Conservation (phyloP, 2,797 vertebrate species). For the Dendrocincla fuliginosa region DNA sequence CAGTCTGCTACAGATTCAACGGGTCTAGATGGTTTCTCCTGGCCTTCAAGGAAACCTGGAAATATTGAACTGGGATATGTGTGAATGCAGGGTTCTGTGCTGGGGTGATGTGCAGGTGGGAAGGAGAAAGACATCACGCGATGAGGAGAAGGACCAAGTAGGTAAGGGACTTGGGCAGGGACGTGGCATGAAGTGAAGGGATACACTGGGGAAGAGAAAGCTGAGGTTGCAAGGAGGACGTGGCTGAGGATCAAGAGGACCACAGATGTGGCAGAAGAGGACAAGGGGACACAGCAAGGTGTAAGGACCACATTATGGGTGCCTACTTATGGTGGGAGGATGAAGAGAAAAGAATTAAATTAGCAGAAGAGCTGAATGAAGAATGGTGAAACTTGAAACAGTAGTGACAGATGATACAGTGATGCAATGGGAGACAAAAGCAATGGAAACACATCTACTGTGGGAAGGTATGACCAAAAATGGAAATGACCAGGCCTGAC, state of each 20-base stretch:
- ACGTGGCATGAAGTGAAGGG: neutral
- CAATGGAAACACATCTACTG: fast-evolving
- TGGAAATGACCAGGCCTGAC: neutral
- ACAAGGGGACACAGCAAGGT: neutral
- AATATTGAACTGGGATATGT: neutral
- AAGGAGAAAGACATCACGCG: neutral
- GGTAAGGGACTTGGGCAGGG: neutral
- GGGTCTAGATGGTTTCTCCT: neutral
- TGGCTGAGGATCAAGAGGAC: neutral
- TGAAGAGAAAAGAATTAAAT: neutral
- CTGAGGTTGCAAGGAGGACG: neutral
- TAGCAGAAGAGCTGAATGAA: neutral
- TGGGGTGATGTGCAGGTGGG: neutral
- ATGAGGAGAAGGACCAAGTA: neutral
- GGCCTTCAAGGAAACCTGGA: neutral
- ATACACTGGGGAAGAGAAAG: neutral
- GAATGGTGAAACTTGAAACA: neutral
- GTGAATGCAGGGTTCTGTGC: neutral
- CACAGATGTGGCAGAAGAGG: neutral
- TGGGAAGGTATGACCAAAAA: neutral
- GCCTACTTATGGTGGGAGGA: neutral
- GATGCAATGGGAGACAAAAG: neutral
- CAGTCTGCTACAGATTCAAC: neutral
- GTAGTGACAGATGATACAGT: neutral
- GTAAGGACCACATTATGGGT: fast-evolving